Base-by-base conservation (phyloP, 2,797 vertebrate species). In the Manis pentadactyla region DNA sequence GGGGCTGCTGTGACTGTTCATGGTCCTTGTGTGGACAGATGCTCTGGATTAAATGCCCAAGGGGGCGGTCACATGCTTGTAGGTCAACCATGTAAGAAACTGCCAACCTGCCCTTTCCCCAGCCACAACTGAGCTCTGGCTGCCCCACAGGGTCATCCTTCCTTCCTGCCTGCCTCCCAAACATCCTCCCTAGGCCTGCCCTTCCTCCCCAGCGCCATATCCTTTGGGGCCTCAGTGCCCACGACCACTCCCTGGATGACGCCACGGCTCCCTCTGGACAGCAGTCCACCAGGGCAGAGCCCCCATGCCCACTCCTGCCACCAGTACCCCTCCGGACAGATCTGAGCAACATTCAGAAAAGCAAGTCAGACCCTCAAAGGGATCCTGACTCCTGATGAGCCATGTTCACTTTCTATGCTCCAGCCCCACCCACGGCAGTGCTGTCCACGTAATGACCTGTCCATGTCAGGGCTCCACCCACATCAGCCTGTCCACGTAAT, bases 401-500 rank as follows among this genome's bases (percentile, higher is more conserved):
- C 10, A 0, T 10, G 86, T 17, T 31, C 31, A 15, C 68, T 21
- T 42, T 19, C 63, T 55, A 49, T 7, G 34, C 53, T 29, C 34
- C 14, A 12, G 9, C 23, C 21, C 51, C 51, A 29, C 2, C 23
- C 4, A 34, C 23, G 11, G 11, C 11, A 46, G 46, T 10, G 11
- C 46, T 46, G 46, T 46, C 46, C 46, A 46, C 46, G 46, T 46
- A 46, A 46, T 46, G 46, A 46, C 46, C 46, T 11, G 12, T 46
- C 12, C 46, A 19, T 15, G 17, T 39, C 77, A 53, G 46, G 31
- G 49, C 31, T 73, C 34, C 4, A 14, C 10, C 75, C n/a, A 23
- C 6, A 1, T 25, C 21, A 5, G n/a, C 18, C 21, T 4, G 19
- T 34, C 21, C 74, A 55, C 0, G 1, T 59, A 4, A 9, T 12